Conservation (phyloP, 2,797 vertebrate genomes). For the Alca torda region DNA sequence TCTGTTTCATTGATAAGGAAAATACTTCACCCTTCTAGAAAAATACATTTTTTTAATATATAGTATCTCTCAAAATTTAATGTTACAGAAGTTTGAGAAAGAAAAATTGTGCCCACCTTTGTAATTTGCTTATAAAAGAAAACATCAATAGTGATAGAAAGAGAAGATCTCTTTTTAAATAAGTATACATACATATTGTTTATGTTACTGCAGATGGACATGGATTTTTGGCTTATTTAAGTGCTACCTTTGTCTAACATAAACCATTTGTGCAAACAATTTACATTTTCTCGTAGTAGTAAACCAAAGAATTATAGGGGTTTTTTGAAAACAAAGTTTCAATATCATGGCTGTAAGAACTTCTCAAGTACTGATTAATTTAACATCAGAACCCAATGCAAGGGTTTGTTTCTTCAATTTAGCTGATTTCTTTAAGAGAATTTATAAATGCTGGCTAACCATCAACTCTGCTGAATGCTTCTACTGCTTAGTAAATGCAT, state of each 20-base stretch:
- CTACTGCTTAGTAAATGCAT: not conserved
- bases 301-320: not conserved
- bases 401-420: not conserved
- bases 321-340: not conserved
- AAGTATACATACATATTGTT: not conserved
- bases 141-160: not conserved
- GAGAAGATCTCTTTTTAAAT: not conserved
- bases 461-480: constrained; percentile 6
- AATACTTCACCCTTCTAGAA: not conserved
- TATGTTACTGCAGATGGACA: not conserved
- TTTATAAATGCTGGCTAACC: not conserved
- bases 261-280: constrained; percentile 6
- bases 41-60: not conserved
- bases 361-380: not conserved
- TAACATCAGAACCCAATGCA: not conserved
- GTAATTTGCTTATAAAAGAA: not conserved
- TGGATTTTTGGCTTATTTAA: constrained; percentile 2
- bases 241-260: not conserved
- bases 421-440: not conserved
- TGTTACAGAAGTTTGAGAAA: not conserved
- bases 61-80: not conserved
- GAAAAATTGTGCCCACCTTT: not conserved
- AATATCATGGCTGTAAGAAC: not conserved
- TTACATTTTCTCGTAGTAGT: not conserved
- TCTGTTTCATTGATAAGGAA: not conserved